Evolutionary conservation across 2,113 vertebrate genomes (phyloP).

Genomic region (Benitochromis conjunctus): DNA sequence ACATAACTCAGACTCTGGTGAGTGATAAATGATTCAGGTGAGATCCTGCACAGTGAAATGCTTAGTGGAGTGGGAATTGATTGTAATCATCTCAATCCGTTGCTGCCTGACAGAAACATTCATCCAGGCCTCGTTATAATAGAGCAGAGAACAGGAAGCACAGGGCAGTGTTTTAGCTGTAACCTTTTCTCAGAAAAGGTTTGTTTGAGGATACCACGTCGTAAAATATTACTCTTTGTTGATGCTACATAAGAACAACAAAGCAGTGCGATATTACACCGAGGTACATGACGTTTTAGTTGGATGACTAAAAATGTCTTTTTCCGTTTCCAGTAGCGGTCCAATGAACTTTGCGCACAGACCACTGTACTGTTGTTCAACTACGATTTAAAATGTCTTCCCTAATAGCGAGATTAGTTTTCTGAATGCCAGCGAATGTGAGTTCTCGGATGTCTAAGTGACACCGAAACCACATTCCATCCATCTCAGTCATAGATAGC

Average conservation of each 20-base stretch:
- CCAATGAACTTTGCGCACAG: neutral
- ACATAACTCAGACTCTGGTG: neutral
- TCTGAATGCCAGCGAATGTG: slow-evolving; percentile 38
- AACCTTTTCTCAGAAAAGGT: slow-evolving; percentile 14
- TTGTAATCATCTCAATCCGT: slow-evolving; percentile 49
- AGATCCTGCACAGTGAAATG: neutral
- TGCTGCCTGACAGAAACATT: slow-evolving; percentile 37
- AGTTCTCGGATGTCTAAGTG: slow-evolving; percentile 35
- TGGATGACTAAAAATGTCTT: neutral
- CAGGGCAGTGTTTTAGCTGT: neutral
- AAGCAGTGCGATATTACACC: neutral
- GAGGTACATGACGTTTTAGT: neutral
- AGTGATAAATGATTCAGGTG: slow-evolving; percentile 33
- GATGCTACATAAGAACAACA: neutral
- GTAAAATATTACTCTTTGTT: slow-evolving; percentile 20
- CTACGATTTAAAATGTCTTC: slow-evolving; percentile 15
- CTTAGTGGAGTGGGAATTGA: slow-evolving; percentile 27
- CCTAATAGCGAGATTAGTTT: slow-evolving; percentile 41
- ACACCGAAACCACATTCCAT: slow-evolving; percentile 28
- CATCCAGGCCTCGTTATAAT: slow-evolving; percentile 25
- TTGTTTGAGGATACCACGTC: neutral
- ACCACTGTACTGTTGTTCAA: neutral
- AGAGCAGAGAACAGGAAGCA: neutral
- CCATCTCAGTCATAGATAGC: slow-evolving; percentile 36
- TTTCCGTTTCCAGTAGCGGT: neutral